Conservation (phyloP, 2,113 vertebrate species). For the Paratilapia polleni region DNA sequence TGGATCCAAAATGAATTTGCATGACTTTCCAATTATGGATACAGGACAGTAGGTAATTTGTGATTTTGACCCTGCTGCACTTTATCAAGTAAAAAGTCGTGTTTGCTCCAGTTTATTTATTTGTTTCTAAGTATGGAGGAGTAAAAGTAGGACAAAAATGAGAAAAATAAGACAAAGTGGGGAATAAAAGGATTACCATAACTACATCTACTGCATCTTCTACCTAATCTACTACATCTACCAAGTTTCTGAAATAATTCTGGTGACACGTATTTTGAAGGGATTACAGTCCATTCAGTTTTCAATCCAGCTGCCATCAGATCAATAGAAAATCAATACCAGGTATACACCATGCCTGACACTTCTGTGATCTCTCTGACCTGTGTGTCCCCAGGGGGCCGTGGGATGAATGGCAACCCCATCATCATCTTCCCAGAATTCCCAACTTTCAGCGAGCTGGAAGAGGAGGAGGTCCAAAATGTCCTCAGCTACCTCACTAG, state of each 20-base stretch:
- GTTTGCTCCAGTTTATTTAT: background rate
- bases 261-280: background rate
- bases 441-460: slow-evolving; percentile 88
- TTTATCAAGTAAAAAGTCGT: background rate
- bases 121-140: background rate
- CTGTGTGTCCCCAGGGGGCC: slow-evolving; percentile 83
- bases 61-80: background rate
- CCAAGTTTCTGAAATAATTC: background rate
- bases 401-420: slow-evolving; percentile 88
- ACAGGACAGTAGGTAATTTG: background rate
- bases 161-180: background rate
- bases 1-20: background rate
- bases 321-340: background rate
- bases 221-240: no score
- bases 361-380: background rate
- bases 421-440: slow-evolving; percentile 96
- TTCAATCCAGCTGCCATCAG: background rate
- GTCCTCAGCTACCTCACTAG: slow-evolving; percentile 93
- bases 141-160: background rate
- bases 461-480: slow-evolving; percentile 90
- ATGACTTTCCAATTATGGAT: background rate
- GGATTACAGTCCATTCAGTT: background rate
- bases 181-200: background rate
- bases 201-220: no score
- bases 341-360: background rate